A percentile compares a stretch with the other conserved stretches of the same genome.
phyloP scores from a whole-genome alignment of 2,888 invertebrate genomes.

The Stenurella melanura region DNA sequence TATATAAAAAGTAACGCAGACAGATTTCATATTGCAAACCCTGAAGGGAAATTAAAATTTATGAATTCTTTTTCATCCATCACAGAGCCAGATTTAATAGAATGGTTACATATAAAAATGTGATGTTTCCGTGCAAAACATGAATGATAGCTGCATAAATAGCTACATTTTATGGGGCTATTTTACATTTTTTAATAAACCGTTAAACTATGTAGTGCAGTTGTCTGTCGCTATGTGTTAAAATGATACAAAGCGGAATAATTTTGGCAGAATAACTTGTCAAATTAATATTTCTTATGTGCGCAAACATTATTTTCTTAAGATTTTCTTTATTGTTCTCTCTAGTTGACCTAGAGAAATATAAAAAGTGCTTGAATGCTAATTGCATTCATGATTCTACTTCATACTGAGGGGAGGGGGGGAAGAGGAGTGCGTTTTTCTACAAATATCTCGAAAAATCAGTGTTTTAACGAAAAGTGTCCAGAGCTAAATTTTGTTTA shows the following conservation, averaged over 20 bases:
- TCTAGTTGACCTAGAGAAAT: no score
- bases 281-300: neutral
- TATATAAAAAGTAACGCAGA: constrained; percentile 45
- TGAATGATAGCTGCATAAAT: constrained; percentile 18
- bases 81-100: constrained; percentile 46
- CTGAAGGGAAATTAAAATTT: constrained; percentile 56
- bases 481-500: no score
- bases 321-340: no score
- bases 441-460: no score
- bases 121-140: constrained; percentile 21
- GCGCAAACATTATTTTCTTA: no score
- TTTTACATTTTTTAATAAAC: constrained; percentile 12
- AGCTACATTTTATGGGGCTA: constrained; percentile 21
- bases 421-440: no score
- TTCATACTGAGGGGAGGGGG: no score
- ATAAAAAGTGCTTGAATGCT: no score
- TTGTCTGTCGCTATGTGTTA: constrained; percentile 9
- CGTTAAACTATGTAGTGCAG: neutral
- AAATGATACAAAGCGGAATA: neutral
- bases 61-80: constrained; percentile 52
- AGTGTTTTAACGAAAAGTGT: no score
- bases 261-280: neutral
- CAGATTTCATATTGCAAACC: constrained; percentile 51
- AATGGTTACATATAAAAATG: constrained; percentile 45
- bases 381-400: no score